These are phyloP conservation scores for Mus musculus DNA, from an alignment of 2,113 vertebrate genomes.

Conservation along the genomic window DNA sequence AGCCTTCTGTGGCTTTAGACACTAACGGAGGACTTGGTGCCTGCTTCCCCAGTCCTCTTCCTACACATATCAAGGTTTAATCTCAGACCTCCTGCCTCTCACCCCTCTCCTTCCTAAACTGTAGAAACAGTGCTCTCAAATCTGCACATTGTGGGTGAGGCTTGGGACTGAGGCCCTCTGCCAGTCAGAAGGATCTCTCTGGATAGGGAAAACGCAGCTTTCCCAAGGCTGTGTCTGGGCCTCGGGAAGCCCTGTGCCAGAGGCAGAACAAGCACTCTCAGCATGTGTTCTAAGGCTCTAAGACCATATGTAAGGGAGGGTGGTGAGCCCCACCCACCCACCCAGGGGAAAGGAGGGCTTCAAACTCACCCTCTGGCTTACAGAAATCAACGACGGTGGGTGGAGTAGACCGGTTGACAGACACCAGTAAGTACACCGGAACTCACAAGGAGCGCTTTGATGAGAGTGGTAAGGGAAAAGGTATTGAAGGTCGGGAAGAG, in stretches of 20 bases:
- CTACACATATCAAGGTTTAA: background rate
- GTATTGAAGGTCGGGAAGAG: slow-evolving; percentile 90
- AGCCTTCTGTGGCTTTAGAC: background rate
- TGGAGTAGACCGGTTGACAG: slow-evolving; percentile 93
- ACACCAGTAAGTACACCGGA: slow-evolving; percentile 95
- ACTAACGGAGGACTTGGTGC: background rate
- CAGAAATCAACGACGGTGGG: slow-evolving; percentile 90
- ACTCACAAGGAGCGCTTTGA: slow-evolving; percentile 97
- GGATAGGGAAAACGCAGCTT: background rate
- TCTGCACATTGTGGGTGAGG: background rate
- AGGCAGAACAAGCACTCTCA: background rate
- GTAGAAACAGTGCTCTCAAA: background rate
- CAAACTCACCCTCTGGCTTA: slow-evolving; percentile 34
- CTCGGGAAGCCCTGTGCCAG: background rate
- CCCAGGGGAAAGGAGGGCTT: background rate
- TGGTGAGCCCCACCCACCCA: background rate
- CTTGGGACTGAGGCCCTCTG: background rate
- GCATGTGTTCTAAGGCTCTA: background rate
- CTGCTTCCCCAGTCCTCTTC: background rate
- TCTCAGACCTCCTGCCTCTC: background rate
- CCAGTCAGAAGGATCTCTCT: slow-evolving; percentile 11
- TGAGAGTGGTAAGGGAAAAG: slow-evolving; percentile 92
- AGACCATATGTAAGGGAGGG: background rate
- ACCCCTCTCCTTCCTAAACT: background rate
- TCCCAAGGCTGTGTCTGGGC: background rate